Evolutionary conservation across 2,797 vertebrate species (phyloP).

Genomic region (Acanthurus lineatus): DNA sequence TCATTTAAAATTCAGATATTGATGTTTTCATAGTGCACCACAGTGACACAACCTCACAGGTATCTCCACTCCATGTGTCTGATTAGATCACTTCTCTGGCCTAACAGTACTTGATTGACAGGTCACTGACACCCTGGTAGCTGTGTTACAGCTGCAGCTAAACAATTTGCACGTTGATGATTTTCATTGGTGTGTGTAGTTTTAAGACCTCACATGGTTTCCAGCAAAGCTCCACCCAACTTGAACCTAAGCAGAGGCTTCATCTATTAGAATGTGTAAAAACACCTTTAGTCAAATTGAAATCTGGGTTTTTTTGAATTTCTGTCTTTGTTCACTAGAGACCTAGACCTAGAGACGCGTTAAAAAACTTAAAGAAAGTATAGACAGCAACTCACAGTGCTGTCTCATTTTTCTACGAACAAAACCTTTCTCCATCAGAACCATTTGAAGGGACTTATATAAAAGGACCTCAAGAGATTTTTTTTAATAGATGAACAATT

Average conservation of each 20-base stretch:
- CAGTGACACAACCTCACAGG: neutral
- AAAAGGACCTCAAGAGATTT: too few species aligned
- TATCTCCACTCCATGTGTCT: neutral
- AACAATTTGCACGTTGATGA: neutral
- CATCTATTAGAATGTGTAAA: neutral
- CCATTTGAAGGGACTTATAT: neutral
- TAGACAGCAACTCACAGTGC: neutral
- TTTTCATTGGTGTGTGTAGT: neutral
- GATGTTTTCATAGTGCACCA: neutral
- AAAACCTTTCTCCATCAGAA: neutral
- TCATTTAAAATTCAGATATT: neutral
- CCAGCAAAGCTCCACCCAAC: neutral
- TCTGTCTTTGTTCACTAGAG: neutral
- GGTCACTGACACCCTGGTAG: neutral
- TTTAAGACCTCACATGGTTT: neutral
- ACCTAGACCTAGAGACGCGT: neutral
- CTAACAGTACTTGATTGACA: neutral
- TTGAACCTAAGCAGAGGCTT: neutral
- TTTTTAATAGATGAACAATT: neutral
- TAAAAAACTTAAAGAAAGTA: neutral
- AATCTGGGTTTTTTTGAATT: neutral
- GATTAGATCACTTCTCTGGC: neutral
- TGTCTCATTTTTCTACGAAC: neutral
- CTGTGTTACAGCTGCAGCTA: neutral
- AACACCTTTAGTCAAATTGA: neutral